Base-by-base conservation (phyloP, 2,113 vertebrate genomes). In the Canis aureus region DNA sequence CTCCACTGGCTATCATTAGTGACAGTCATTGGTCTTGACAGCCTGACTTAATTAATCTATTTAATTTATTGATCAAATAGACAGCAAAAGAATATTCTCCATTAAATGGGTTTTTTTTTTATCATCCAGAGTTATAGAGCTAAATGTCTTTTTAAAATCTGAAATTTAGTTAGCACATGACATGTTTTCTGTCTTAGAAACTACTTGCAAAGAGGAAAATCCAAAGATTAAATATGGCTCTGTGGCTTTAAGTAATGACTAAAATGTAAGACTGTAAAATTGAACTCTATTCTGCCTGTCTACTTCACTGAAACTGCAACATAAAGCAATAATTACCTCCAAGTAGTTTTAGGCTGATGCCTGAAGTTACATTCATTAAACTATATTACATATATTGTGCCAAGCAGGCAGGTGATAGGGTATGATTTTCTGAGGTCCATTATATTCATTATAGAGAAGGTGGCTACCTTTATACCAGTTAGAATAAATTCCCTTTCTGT, bases 41-140 rank as follows among this genome's bases (percentile, higher is more conserved):
- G 97, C 94, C 97, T 95, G 87, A 97, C 95, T 99, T 99, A 98
- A 99, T 99, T 99, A 98, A 99, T 98, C 98, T 97, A 94, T 97
- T 98, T 99, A 98, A 99, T 99, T 99, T 98, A 99, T 98, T 98
- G 98, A 99, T 98, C 96, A 97, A 98, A 95, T 90, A 98, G 90
- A 96, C 59, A 97, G 97, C 94, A 98, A 98, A 98, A 97, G 85
- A 98, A 95, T 92, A 97, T 97, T 98, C 88, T 81, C 96, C 85
- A 97, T 98, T 98, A 98, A 99, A 98, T 51, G 86, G 73, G 62
- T 35, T 1, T 6, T 96, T 98, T 98, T 98, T 99, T 98, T 98
- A 99, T 99, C 98, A 98, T 97, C 96, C 82, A 92, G 96, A 98
- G 95, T 98, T 98, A 98, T 96, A 98, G 69, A 96, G 74, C 93